Evolutionary conservation across 2,888 invertebrate genomes (phyloP).

Genomic region (Heliconius sara): DNA sequence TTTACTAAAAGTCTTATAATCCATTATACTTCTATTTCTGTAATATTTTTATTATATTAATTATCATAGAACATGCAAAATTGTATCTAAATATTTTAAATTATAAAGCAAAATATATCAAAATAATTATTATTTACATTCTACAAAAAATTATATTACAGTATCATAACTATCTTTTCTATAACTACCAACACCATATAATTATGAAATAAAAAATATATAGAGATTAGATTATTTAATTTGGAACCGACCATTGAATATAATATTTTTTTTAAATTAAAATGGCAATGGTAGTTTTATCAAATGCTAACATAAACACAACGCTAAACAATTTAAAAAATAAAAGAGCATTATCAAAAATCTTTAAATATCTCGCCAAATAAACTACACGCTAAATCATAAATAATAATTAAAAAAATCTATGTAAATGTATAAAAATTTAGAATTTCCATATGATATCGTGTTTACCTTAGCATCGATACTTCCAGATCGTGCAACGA

Average conservation of each 20-base stretch:
- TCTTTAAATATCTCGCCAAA: conserved; percentile 30
- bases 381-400: conserved; percentile 35
- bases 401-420: conserved; percentile 29
- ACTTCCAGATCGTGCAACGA: conserved; percentile 83
- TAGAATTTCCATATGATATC: conserved; percentile 30
- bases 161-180: not conserved
- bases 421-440: conserved; percentile 31
- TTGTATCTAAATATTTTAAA: not conserved
- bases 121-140: conserved; percentile 13
- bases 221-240: not conserved
- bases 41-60: not conserved
- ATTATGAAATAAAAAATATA: not conserved
- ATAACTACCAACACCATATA: conserved; percentile 36
- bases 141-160: not conserved
- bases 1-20: not conserved
- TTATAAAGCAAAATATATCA: conserved; percentile 3
- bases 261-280: conserved; percentile 11
- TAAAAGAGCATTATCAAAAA: conserved; percentile 33
- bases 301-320: conserved; percentile 48
- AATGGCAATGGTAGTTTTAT: conserved; percentile 39
- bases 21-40: not conserved
- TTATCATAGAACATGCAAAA: conserved; percentile 8
- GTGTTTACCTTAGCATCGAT: conserved; percentile 87
- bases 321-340: conserved; percentile 38
- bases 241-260: not conserved